Base-by-base conservation (phyloP, 2,888 invertebrate genomes). In the Ectemnius lituratus region DNA sequence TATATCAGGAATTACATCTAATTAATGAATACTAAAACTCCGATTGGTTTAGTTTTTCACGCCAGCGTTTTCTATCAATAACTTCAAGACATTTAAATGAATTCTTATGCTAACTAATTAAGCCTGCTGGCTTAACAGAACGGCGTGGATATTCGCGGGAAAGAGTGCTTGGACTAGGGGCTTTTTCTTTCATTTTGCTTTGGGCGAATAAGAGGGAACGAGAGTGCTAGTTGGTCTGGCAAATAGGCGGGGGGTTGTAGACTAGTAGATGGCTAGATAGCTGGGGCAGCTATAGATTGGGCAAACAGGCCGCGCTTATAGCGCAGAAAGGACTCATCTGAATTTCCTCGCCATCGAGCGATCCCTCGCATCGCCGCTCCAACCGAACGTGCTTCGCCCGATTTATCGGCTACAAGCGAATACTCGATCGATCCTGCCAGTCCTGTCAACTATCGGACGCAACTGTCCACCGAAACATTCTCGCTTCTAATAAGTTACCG, bases 301-400 rank as follows among this genome's bases (percentile, higher is more conserved):
- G 82, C 80, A 82, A 82, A 82, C 82, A 82, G 75, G 67, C 75
- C 79, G 37, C 37, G 80, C 76, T 81, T 81, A 81, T 76, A 81
- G 68, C 75, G 75, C 70, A 72, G 73, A 81, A 79, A 80, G 75
- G 78, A 78, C 78, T 76, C 78, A 61, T 70, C 70, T 71, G 80
- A 81, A 79, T 81, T 81, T 80, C 74, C 80, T 81, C 79, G 73
- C 70, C 68, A 75, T 70, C 67, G 59, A 18, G 70, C 73, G 56
- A 70, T 64, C 63, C 37, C 52, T 66, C 62, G 57, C 64, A 58
- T 14, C 62, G 59, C 65, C 63, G 59, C 70, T 70, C 70, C 57
- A 76, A 64, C 61, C 67, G 66, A 23, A 23, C 49, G 60, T 59
- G 67, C 61, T 45, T 56, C 74, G 57, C 72, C 68, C 77, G 71